These are phyloP conservation scores for Dermochelys coriacea DNA, from an alignment of 2,797 vertebrate genomes.

Conservation along the genomic window DNA sequence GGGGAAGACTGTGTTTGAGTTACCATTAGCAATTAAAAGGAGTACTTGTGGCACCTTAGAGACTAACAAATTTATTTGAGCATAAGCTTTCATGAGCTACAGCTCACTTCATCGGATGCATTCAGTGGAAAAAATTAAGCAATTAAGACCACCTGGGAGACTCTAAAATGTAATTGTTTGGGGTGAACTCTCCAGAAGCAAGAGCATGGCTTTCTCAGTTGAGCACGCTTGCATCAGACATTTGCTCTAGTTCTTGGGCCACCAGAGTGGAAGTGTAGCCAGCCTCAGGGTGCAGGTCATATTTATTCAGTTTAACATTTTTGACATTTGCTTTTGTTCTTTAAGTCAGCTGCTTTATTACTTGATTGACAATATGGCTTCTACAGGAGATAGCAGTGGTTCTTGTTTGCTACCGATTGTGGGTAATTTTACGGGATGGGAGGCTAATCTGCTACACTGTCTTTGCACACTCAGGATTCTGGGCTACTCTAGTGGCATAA, in stretches of 20 bases:
- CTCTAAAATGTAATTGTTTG: too few relatives aligned
- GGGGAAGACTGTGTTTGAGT: too few relatives aligned
- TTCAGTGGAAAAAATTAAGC: too few relatives aligned
- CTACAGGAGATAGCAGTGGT: neutral
- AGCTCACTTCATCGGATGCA: too few relatives aligned
- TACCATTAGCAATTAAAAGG: too few relatives aligned
- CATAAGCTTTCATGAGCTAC: too few relatives aligned
- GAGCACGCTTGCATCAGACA: neutral
- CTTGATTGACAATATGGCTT: neutral
- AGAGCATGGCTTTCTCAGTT: neutral
- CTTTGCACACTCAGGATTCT: neutral
- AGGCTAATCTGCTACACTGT: neutral
- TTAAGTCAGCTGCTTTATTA: neutral
- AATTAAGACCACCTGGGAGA: too few relatives aligned
- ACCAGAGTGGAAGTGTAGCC: neutral
- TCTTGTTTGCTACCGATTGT: neutral
- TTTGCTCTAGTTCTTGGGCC: neutral
- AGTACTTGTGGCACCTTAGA: too few relatives aligned
- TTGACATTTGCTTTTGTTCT: neutral
- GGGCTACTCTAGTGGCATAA: neutral
- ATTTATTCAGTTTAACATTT: neutral
- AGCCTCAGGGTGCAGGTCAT: neutral
- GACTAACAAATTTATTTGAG: too few relatives aligned
- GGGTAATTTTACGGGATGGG: neutral
- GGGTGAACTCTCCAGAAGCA: too few relatives aligned